Conservation (phyloP, 2,888 invertebrate genomes). For the Ceraclea dissimilis region DNA sequence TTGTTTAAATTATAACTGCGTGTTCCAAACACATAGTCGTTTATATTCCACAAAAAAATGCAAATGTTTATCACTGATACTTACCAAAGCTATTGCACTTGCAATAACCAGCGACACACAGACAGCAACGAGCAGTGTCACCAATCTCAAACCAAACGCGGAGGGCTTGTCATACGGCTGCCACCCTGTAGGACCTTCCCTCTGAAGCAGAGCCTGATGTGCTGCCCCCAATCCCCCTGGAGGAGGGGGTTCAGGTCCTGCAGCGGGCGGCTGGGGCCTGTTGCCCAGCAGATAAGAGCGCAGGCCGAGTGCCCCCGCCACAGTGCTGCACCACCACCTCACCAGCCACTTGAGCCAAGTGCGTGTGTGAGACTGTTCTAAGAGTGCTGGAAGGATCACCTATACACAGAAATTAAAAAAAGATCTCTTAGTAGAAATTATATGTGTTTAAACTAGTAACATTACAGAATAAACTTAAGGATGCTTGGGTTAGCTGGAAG, state of each 20-base stretch:
- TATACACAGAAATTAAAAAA: too few species aligned
- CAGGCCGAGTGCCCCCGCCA: conserved; percentile 78
- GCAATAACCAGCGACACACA: conserved; percentile 78
- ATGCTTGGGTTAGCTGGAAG: too few species aligned
- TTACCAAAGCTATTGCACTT: conserved; percentile 69
- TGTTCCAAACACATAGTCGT: too few species aligned
- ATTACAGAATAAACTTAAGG: too few species aligned
- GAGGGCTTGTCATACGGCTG: conserved; percentile 85
- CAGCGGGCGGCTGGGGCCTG: conserved; percentile 35
- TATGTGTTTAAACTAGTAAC: too few species aligned
- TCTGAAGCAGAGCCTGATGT: conserved; percentile 80
- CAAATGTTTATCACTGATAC: too few species aligned
- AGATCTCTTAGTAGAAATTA: too few species aligned
- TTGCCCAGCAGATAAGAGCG: conserved; percentile 86
- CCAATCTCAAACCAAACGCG: conserved; percentile 67
- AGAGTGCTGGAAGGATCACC: conserved; percentile 89
- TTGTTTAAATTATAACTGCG: too few species aligned
- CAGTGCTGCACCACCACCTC: conserved; percentile 75
- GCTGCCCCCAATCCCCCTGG: conserved; percentile 63
- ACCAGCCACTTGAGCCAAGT: conserved; percentile 90
- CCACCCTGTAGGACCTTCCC: conserved; percentile 77
- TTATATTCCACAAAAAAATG: too few species aligned
- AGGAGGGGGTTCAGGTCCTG: conserved; percentile 29
- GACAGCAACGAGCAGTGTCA: conserved; percentile 62
- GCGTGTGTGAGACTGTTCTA: conserved; percentile 94